A percentile compares a stretch with the other conserved stretches of the same genome.
phyloP scores from a whole-genome alignment of 2,797 vertebrate species.

The Liasis olivaceus region DNA sequence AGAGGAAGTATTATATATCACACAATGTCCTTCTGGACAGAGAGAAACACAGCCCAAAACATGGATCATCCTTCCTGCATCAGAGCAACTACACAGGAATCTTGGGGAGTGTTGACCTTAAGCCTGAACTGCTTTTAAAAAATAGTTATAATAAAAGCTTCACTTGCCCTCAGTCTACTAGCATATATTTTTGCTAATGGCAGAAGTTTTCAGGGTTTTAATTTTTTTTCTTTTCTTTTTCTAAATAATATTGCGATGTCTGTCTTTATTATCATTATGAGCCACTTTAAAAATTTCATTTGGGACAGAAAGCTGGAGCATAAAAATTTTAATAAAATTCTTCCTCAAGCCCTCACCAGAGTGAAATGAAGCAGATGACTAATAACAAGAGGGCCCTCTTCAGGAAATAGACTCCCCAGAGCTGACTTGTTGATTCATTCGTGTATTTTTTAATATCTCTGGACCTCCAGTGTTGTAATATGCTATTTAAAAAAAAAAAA shows the following conservation, averaged over 20 bases:
- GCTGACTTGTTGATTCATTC: neutral
- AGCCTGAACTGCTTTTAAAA: neutral
- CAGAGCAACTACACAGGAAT: neutral
- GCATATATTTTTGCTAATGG: neutral
- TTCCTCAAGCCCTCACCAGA: neutral
- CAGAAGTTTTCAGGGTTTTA: neutral
- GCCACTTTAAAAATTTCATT: neutral
- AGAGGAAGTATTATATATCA: neutral
- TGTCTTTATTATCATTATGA: neutral
- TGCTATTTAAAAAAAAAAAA: neutral
- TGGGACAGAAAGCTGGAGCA: neutral
- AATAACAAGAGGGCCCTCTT: neutral
- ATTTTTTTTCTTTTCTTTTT: neutral
- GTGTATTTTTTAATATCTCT: neutral
- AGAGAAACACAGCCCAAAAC: neutral
- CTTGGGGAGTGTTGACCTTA: neutral
- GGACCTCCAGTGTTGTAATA: neutral
- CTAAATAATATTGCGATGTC: neutral
- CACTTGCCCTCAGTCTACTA: neutral
- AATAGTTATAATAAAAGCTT: neutral
- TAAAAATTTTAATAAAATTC: neutral
- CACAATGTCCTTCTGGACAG: neutral
- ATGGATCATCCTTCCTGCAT: neutral
- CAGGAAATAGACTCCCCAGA: neutral
- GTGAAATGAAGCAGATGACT: neutral